phyloP scores from a whole-genome alignment of 2,888 invertebrate genomes.

The Pristionchus arcanus region DNA sequence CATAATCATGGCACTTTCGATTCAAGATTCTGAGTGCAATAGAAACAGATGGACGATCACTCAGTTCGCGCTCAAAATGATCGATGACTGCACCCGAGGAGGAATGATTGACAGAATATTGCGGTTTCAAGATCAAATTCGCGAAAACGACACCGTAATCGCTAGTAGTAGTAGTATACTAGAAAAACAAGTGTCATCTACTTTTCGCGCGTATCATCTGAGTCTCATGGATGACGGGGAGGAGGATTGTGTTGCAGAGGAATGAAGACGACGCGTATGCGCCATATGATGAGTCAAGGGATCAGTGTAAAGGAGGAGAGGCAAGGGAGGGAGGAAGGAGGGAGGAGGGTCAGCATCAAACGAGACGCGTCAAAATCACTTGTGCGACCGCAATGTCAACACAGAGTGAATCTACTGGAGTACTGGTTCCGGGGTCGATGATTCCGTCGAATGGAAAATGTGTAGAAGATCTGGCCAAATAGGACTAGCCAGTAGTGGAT shows the following conservation, averaged over 20 bases:
- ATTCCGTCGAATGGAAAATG: neutral
- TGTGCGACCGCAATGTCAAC: constrained; percentile 30
- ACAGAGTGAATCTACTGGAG: neutral
- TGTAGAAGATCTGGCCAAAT: neutral
- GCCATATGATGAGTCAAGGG: constrained; percentile 41
- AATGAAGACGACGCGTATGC: neutral
- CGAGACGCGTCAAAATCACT: neutral
- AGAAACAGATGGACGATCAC: neutral
- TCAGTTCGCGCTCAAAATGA: neutral
- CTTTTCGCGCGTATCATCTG: too few relatives aligned
- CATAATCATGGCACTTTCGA: too few relatives aligned
- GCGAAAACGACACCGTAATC: too few relatives aligned
- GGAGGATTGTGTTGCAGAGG: constrained; percentile 26
- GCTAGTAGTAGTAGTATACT: too few relatives aligned
- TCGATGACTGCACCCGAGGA: too few relatives aligned
- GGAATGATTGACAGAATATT: too few relatives aligned
- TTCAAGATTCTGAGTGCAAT: neutral
- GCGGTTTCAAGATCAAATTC: too few relatives aligned
- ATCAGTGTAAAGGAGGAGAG: constrained; percentile 33
- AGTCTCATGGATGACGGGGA: neutral
- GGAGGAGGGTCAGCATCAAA: constrained; percentile 1
- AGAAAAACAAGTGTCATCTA: too few relatives aligned
- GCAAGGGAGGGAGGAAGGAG: neutral
- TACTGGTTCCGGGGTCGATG: neutral
- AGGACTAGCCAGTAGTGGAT: neutral